Evolutionary conservation across 2,888 invertebrate genomes (phyloP), one percentile per base, ranked within the genome.

Genomic region (Napeogenes sylphis): DNA sequence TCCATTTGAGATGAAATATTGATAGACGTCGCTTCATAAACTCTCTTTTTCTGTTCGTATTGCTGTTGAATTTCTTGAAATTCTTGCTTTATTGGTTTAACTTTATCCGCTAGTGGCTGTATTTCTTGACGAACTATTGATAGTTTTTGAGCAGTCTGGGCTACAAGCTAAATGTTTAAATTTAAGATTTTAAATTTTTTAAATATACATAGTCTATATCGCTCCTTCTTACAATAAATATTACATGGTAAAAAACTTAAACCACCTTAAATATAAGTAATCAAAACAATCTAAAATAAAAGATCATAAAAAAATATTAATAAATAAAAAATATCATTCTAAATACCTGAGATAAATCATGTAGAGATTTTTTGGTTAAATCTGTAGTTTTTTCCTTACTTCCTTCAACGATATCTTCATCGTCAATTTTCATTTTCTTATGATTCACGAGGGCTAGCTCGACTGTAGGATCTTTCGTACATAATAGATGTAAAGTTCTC

Each of bases 401-500:
- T 59, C 81, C 91, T 6, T 93, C 92, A 57, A 91, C 87, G 55
- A 91, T 89, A 75, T 94, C 94, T 68, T 93, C 92, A 14, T 93
- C 92, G 65, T 90, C 87, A 62, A 88, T 77, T 73, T 82, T 87
- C 65, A 85, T 75, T 74, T 91, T 91, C 71, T 90, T 91, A 64
- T 91, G 90, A 78, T 91, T 91, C 5, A 91, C 77, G 35, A 92
- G 73, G 45, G 91, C 90, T 79, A 90, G 84, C 76, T 91, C 90
- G 2, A 91, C 79, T 1, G 91, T 91, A 1, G 91, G 91, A 67
- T 92, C 92, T 56, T 85, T 90, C 56, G 92, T 90, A 67, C 92
- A 92, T 54, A 97, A 89, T 58, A 97, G 94, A 75, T 95, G 95
- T 62, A 94, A 85, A 0, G 97, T 96, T 64, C 96, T 91, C 13